Percentiles rank a stretch among this genome's conserved stretches.
Evolutionary conservation across 1,140 invertebrate genomes (phyloP).

Genomic region (Aphelinus atriplicis): DNA sequence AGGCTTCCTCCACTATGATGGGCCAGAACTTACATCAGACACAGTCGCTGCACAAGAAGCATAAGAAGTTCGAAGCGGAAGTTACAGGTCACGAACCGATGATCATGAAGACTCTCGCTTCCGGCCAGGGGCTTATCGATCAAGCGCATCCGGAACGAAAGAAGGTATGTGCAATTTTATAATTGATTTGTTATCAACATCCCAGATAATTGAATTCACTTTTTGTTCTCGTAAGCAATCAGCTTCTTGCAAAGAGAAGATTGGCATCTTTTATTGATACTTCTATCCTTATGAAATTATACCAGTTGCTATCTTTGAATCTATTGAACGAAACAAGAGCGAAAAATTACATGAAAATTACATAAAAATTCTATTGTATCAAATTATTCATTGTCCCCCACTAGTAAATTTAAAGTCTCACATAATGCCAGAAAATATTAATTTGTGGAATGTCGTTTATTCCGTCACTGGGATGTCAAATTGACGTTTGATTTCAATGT

Average conservation of each 20-base stretch:
- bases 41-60: constrained; percentile 92
- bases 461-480: constrained; percentile 4
- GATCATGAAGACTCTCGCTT: constrained; percentile 82
- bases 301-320: too few relatives aligned
- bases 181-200: background rate
- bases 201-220: constrained; percentile 13
- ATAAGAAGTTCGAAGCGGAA: constrained; percentile 90
- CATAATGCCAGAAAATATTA: too few relatives aligned
- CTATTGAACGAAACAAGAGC: too few relatives aligned
- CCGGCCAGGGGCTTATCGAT: constrained; percentile 76
- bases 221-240: too few relatives aligned
- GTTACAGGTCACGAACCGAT: constrained; percentile 83
- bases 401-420: too few relatives aligned
- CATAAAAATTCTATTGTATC: too few relatives aligned
- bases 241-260: too few relatives aligned
- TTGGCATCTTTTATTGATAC: too few relatives aligned
- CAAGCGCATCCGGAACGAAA: constrained; percentile 80
- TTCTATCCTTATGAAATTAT: too few relatives aligned
- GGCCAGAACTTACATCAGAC: constrained; percentile 90
- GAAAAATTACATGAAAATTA: too few relatives aligned
- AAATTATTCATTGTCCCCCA: too few relatives aligned
- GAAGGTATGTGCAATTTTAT: constrained; percentile 66
- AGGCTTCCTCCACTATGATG: constrained; percentile 79
- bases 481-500: background rate
- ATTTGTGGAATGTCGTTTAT: background rate